Conservation (phyloP, 1,140 invertebrate species). For the Macrobrachium rosenbergii region DNA sequence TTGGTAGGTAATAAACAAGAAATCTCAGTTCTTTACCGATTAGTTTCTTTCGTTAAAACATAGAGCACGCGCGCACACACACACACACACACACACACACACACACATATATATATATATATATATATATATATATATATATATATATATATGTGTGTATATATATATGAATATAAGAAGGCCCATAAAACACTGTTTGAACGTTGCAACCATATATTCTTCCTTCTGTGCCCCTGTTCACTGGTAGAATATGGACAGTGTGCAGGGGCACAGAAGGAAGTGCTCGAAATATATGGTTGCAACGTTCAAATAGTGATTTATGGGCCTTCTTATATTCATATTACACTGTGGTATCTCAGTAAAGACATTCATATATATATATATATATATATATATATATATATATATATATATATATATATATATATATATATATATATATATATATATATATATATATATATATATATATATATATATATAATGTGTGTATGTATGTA, state of each 20-base stretch:
- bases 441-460: conserved; percentile 21
- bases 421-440: conserved; percentile 7
- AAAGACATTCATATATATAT: neutral
- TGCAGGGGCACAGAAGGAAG: too few species aligned
- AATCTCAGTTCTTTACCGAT: too few species aligned
- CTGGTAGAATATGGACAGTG: too few species aligned
- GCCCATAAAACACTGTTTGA: too few species aligned
- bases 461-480: conserved; percentile 10
- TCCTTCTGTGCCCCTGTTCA: too few species aligned
- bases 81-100: neutral
- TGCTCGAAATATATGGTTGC: too few species aligned
- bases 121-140: conserved; percentile 13
- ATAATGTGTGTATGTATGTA: neutral
- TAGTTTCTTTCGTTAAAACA: too few species aligned
- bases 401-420: neutral
- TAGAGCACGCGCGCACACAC: too few species aligned
- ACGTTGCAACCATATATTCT: too few species aligned
- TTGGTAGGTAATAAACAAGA: too few species aligned
- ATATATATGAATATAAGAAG: neutral
- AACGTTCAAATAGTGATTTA: too few species aligned
- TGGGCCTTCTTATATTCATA: too few species aligned
- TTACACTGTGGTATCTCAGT: neutral
- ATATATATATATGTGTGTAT: neutral
- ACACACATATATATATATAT: neutral
- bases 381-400: neutral